phyloP scores from a whole-genome alignment of 1,140 invertebrate genomes.

The Oppia nitens region DNA sequence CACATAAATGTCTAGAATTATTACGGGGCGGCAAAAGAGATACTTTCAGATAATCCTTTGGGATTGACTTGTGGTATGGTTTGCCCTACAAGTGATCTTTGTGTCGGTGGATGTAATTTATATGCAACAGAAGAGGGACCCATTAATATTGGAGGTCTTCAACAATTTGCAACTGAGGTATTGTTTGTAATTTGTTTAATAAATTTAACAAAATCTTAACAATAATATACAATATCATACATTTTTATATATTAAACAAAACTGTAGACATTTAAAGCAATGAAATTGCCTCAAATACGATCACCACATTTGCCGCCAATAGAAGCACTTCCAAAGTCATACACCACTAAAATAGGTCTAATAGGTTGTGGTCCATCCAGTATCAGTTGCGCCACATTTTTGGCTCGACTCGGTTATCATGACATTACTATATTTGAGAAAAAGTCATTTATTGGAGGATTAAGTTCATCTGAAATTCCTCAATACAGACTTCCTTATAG shows the following conservation, averaged over 20 bases:
- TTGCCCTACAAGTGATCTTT: conserved; percentile 93
- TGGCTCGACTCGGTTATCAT: conserved; percentile 77
- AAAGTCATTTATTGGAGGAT: conserved; percentile 63
- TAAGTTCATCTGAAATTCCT: conserved; percentile 86
- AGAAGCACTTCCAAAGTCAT: conserved; percentile 35
- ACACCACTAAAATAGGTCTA: conserved; percentile 62
- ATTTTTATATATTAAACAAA: conserved; percentile 17
- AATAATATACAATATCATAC: neutral
- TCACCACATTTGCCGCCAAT: conserved; percentile 40
- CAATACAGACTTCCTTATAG: conserved; percentile 85
- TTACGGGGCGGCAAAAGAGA: conserved; percentile 90
- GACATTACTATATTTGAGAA: conserved; percentile 87
- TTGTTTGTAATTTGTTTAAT: conserved; percentile 13
- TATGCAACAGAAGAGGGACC: conserved; percentile 86
- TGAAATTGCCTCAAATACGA: conserved; percentile 70
- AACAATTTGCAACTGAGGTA: conserved; percentile 92
- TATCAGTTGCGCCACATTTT: conserved; percentile 88
- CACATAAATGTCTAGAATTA: conserved; percentile 53
- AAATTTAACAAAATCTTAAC: neutral
- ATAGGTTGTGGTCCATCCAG: conserved; percentile 89
- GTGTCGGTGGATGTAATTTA: conserved; percentile 92
- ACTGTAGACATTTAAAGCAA: conserved; percentile 73
- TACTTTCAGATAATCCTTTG: conserved; percentile 90
- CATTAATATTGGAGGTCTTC: conserved; percentile 94
- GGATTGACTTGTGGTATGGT: conserved; percentile 97